A percentile compares a stretch with the other conserved stretches of the same genome.
Conservation (phyloP, 2,113 vertebrate genomes). For the Eurystomus gularis region DNA sequence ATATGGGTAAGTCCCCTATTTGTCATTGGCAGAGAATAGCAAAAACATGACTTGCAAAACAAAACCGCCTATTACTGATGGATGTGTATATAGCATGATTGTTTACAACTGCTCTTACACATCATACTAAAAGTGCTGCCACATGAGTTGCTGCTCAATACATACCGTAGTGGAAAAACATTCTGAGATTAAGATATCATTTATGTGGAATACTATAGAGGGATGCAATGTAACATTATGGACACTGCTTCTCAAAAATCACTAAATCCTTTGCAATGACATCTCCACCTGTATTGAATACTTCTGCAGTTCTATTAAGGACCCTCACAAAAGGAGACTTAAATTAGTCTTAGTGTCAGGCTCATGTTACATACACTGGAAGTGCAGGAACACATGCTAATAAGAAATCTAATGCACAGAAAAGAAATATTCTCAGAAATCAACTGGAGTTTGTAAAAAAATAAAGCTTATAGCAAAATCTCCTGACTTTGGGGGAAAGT, state of each 20-base stretch:
- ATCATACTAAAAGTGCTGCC: background rate
- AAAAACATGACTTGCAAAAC: background rate
- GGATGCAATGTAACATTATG: background rate
- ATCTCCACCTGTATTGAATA: background rate
- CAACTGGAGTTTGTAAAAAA: background rate
- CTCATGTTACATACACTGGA: background rate
- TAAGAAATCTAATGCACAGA: background rate
- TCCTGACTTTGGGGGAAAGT: background rate
- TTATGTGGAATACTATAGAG: background rate
- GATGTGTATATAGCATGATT: background rate
- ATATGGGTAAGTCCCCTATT: background rate
- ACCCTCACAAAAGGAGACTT: background rate
- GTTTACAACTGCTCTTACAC: background rate
- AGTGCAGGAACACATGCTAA: background rate
- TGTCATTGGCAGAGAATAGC: background rate
- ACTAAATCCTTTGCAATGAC: background rate
- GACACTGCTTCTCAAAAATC: background rate
- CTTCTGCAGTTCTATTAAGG: background rate
- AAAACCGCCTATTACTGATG: background rate
- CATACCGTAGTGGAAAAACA: background rate
- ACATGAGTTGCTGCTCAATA: background rate
- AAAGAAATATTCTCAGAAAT: background rate
- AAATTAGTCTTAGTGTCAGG: background rate
- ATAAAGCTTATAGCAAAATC: background rate
- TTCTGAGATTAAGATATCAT: background rate